phyloP scores from a whole-genome alignment of 2,113 vertebrate genomes.

The Suncus etruscus region DNA sequence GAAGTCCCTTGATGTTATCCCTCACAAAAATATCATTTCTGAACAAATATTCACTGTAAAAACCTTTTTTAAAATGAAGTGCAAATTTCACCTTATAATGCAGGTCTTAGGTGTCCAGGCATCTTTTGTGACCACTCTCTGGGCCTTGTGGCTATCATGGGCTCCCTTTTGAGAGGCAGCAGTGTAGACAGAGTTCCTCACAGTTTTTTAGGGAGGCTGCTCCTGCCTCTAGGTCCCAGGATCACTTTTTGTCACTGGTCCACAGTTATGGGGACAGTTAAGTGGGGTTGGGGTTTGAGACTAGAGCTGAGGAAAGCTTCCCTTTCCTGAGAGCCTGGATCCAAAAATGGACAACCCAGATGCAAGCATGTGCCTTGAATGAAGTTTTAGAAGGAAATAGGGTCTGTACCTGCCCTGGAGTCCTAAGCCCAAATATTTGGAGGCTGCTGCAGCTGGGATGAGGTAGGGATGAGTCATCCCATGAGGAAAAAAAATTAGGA shows the following conservation, averaged over 20 bases:
- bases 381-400: constrained; percentile 40
- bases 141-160: too few species aligned
- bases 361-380: not conserved
- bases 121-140: not conserved
- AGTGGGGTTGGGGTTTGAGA: not conserved
- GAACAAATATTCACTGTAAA: not conserved
- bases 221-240: constrained; percentile 6
- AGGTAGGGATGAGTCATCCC: constrained; percentile 50
- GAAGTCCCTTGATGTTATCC: too few species aligned
- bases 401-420: not conserved
- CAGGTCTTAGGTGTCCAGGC: rapidly evolving
- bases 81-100: not conserved
- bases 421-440: not conserved
- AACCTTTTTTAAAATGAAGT: not conserved
- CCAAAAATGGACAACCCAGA: not conserved
- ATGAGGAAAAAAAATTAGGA: not conserved
- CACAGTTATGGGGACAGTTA: not conserved
- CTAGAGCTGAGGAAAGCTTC: not conserved
- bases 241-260: not conserved
- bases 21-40: too few species aligned
- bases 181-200: not conserved
- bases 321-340: not conserved
- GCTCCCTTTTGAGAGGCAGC: too few species aligned
- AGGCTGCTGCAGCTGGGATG: constrained; percentile 51
- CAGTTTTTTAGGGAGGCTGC: not conserved